Evolutionary conservation across 2,797 vertebrate genomes (phyloP).

Genomic region (Allobates femoralis): DNA sequence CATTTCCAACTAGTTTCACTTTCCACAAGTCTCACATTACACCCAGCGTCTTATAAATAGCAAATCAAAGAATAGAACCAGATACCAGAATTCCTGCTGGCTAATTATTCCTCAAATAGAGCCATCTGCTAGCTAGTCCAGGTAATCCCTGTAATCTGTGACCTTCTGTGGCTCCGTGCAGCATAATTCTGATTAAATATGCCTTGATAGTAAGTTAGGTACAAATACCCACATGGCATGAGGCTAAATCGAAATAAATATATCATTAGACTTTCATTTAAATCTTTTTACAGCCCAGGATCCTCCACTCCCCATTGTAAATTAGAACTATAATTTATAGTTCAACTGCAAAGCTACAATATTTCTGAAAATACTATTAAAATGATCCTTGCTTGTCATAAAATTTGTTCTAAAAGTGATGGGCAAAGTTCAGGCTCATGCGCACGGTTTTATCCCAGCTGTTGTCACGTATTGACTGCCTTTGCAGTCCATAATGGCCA

Average conservation of each 20-base stretch:
- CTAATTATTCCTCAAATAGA: slow-evolving; percentile 75
- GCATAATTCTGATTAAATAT: slow-evolving; percentile 71
- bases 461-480: too few relatives aligned
- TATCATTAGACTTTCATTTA: slow-evolving; percentile 65
- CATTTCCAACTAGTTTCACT: slow-evolving; percentile 72
- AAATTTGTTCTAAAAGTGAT: background rate
- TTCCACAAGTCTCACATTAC: slow-evolving; percentile 77
- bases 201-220: slow-evolving; percentile 68
- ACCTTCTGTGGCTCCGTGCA: slow-evolving; percentile 71
- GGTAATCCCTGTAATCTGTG: slow-evolving; percentile 71
- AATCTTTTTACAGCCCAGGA: background rate
- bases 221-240: slow-evolving; percentile 61
- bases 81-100: slow-evolving; percentile 75
- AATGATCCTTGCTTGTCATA: background rate
- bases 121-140: slow-evolving; percentile 76
- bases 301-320: background rate
- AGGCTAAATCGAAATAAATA: slow-evolving; percentile 66
- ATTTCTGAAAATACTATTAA: background rate
- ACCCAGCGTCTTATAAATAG: slow-evolving; percentile 74
- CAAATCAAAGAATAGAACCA: slow-evolving; percentile 75
- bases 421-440: background rate
- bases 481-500: too few relatives aligned
- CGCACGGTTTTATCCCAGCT: background rate
- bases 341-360: background rate
- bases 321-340: background rate